Percentiles rank a stretch among this genome's conserved stretches.
These are phyloP conservation scores for Synanthedon vespiformis DNA, from an alignment of 2,888 invertebrate genomes.

Conservation along the genomic window DNA sequence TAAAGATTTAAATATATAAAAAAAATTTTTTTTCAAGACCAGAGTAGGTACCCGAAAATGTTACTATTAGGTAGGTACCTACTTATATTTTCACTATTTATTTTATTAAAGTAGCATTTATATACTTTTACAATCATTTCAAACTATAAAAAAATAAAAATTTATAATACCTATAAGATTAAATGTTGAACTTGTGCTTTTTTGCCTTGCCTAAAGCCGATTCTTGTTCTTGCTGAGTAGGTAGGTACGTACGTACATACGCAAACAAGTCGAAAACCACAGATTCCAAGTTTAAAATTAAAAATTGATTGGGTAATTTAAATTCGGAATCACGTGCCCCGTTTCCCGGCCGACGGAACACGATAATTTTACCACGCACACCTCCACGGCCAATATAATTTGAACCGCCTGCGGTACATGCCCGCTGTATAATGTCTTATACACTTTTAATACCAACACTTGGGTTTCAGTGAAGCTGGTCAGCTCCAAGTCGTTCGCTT, in stretches of 20 bases:
- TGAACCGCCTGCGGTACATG: background rate
- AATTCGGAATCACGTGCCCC: conserved; percentile 52
- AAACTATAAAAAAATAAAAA: too few relatives aligned
- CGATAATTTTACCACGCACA: conserved; percentile 27
- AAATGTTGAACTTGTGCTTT: too few relatives aligned
- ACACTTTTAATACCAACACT: background rate
- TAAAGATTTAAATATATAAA: too few relatives aligned
- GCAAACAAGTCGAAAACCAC: conserved; percentile 5
- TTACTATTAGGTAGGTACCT: too few relatives aligned
- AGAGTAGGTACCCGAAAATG: too few relatives aligned
- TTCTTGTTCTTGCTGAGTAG: background rate
- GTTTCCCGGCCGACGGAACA: conserved; percentile 27
- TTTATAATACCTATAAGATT: too few relatives aligned
- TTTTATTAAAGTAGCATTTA: too few relatives aligned
- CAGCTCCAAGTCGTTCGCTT: background rate
- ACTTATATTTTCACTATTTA: too few relatives aligned
- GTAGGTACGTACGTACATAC: background rate
- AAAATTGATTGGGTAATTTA: conserved; percentile 59
- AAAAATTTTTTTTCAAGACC: too few relatives aligned
- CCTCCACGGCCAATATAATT: background rate
- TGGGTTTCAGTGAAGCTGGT: background rate
- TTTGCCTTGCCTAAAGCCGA: background rate
- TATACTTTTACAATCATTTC: too few relatives aligned
- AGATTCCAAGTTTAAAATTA: conserved; percentile 38
- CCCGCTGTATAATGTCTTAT: background rate